A percentile compares a stretch with the other conserved stretches of the same genome.
Evolutionary conservation across 1,140 invertebrate species (phyloP).

Genomic region (Eupeodes corollae): DNA sequence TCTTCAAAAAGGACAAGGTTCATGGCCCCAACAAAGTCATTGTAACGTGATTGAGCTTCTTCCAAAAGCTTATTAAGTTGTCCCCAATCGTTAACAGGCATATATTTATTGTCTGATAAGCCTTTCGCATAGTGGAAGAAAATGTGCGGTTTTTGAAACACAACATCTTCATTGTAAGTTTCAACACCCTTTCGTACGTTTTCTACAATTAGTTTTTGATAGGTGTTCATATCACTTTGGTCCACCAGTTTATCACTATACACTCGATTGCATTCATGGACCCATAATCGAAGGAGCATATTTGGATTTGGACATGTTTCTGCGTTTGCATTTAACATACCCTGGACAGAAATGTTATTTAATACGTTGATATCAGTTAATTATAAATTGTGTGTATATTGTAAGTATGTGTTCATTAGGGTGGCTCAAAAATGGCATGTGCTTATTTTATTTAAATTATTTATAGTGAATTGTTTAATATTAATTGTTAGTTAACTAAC

Average conservation of each 20-base stretch:
- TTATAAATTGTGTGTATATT: no score
- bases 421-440: no score
- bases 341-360: no score
- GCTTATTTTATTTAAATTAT: no score
- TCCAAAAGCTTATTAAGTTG: slow-evolving; percentile 63
- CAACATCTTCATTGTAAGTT: slow-evolving; percentile 50
- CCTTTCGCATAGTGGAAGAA: slow-evolving; percentile 87
- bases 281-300: slow-evolving; percentile 68
- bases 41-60: slow-evolving; percentile 76
- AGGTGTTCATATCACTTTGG: slow-evolving; percentile 59
- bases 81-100: slow-evolving; percentile 60
- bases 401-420: no score
- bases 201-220: slow-evolving; percentile 62
- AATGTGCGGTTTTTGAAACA: slow-evolving; percentile 63
- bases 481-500: no score
- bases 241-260: slow-evolving; percentile 84
- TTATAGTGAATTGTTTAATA: no score
- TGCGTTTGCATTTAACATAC: slow-evolving; percentile 73
- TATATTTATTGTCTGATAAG: slow-evolving; percentile 84
- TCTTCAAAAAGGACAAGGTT: slow-evolving; percentile 93
- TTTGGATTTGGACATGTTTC: slow-evolving; percentile 60
- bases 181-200: slow-evolving; percentile 76
- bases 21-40: slow-evolving; percentile 77
- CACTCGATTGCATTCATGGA: slow-evolving; percentile 80
- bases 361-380: no score